phyloP scores from a whole-genome alignment of 2,113 vertebrate species.

The Apodemus sylvaticus region DNA sequence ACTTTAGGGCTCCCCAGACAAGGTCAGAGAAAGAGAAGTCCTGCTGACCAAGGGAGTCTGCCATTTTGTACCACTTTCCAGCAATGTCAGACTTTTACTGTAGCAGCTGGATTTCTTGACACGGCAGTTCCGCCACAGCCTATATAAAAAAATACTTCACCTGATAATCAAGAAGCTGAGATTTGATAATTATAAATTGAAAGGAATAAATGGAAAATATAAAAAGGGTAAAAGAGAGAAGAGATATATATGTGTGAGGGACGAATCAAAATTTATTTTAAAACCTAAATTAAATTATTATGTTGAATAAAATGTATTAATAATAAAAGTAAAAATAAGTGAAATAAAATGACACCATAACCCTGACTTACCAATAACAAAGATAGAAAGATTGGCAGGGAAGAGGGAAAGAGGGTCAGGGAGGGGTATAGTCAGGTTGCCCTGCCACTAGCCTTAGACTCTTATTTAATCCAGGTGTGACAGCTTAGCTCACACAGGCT shows the following conservation, averaged over 20 bases:
- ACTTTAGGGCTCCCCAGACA: too few relatives aligned
- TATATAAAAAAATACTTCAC: not conserved
- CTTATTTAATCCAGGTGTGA: conserved; percentile 11
- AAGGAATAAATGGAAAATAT: not conserved
- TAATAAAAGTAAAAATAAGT: not conserved
- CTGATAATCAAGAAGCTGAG: not conserved
- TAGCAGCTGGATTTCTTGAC: too few relatives aligned
- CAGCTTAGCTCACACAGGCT: not conserved
- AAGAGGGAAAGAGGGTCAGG: not conserved
- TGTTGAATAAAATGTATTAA: not conserved
- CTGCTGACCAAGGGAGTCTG: too few relatives aligned
- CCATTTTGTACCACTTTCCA: too few relatives aligned
- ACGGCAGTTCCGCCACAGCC: too few relatives aligned
- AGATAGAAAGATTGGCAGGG: too few relatives aligned
- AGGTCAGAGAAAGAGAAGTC: too few relatives aligned
- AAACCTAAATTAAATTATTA: not conserved
- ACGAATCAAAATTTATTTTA: not conserved
- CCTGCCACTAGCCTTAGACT: not conserved
- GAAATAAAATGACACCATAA: not conserved
- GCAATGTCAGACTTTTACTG: too few relatives aligned
- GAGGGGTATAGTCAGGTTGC: not conserved
- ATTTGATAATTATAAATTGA: not conserved
- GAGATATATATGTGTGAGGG: not conserved
- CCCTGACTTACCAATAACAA: not conserved
- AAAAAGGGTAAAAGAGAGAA: not conserved